phyloP scores from a whole-genome alignment of 2,797 vertebrate species.

The Alauda arvensis region DNA sequence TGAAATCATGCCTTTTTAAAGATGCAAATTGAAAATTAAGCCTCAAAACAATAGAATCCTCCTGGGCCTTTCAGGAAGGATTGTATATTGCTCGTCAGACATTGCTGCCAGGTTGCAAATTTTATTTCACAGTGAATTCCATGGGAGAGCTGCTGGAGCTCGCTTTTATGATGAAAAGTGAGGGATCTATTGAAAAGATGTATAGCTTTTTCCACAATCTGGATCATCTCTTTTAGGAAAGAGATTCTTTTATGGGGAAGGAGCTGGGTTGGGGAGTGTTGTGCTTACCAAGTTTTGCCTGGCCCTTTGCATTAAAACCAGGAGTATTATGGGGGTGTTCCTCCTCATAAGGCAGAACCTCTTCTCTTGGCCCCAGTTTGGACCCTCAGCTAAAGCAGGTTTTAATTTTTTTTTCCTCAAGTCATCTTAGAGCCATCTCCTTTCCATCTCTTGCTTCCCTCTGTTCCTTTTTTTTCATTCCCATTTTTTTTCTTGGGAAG shows the following conservation, averaged over 20 bases:
- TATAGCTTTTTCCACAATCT: background rate
- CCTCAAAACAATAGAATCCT: conserved; percentile 49
- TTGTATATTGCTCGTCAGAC: conserved; percentile 30
- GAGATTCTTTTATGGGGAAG: background rate
- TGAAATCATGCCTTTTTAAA: conserved; percentile 64
- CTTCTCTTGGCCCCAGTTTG: background rate
- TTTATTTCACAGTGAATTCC: conserved; percentile 5
- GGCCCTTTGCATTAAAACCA: background rate
- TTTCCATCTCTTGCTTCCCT: background rate
- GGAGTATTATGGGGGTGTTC: background rate
- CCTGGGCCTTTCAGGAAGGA: conserved; percentile 27
- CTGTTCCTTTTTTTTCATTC: background rate
- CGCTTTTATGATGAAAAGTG: background rate
- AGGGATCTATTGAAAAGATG: background rate
- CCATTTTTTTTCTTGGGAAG: background rate
- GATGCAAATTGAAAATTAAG: conserved; percentile 71
- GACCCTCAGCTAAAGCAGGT: background rate
- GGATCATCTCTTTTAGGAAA: background rate
- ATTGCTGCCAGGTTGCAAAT: background rate
- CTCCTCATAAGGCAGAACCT: background rate
- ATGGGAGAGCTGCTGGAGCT: conserved; percentile 16
- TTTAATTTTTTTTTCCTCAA: background rate
- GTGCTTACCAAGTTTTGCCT: background rate
- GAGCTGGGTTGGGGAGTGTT: background rate
- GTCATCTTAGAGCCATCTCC: background rate